phyloP scores from a whole-genome alignment of 2,797 vertebrate species.

The Garrulus glandarius region DNA sequence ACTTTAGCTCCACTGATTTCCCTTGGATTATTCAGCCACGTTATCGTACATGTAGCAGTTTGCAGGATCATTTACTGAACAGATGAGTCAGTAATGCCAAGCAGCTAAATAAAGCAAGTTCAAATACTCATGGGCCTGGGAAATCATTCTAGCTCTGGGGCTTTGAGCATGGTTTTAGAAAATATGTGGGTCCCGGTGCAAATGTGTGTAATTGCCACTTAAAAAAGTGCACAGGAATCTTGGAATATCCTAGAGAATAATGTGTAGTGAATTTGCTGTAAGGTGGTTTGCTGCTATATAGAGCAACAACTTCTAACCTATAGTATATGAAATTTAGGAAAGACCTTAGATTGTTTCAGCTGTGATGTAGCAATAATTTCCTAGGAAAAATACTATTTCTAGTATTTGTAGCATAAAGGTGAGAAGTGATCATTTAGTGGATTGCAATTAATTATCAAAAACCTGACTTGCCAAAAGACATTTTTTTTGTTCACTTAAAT shows the following conservation, averaged over 20 bases:
- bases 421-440: background rate
- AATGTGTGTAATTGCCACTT: background rate
- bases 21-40: background rate
- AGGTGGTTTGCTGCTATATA: background rate
- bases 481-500: background rate
- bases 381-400: background rate
- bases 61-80: background rate
- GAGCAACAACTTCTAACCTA: background rate
- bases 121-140: background rate
- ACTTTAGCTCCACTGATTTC: background rate
- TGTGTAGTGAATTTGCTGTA: background rate
- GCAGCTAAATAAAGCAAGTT: background rate
- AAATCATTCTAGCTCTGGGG: background rate
- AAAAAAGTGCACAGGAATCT: background rate
- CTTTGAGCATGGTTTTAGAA: background rate
- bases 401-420: background rate
- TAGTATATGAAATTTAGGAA: background rate
- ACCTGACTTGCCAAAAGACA: background rate
- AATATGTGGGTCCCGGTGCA: background rate
- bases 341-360: background rate
- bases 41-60: background rate
- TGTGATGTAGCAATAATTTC: background rate
- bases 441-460: background rate
- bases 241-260: background rate
- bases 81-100: background rate